phyloP scores from a whole-genome alignment of 2,888 invertebrate species.

The Glaucopsyche alexis region DNA sequence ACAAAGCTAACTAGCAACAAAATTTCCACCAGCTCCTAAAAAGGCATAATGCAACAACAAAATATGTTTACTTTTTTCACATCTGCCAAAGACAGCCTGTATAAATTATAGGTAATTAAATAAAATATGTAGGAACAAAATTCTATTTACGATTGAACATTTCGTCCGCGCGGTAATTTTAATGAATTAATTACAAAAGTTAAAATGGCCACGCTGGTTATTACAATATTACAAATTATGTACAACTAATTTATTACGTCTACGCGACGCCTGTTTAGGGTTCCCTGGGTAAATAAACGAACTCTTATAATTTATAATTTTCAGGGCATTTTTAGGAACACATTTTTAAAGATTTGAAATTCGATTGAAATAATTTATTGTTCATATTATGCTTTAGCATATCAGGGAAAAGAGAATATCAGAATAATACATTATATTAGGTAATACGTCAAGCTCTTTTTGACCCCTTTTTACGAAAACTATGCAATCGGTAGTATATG shows the following conservation, averaged over 20 bases:
- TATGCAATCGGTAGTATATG: no score
- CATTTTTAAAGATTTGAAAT: not conserved
- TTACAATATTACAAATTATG: constrained; percentile 27
- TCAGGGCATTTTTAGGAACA: not conserved
- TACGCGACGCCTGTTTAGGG: constrained; percentile 1
- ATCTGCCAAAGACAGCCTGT: not conserved
- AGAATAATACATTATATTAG: no score
- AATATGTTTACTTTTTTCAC: not conserved
- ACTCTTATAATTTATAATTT: not conserved
- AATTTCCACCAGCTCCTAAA: no score
- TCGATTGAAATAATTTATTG: no score
- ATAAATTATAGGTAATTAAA: constrained; percentile 3
- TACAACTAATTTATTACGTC: constrained; percentile 23
- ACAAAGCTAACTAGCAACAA: no score
- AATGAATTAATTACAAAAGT: constrained; percentile 29
- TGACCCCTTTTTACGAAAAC: no score
- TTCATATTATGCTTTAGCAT: no score
- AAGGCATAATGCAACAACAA: no score
- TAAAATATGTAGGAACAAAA: constrained; percentile 30
- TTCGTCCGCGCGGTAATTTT: constrained; percentile 24
- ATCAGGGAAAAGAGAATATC: no score
- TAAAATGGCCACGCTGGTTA: constrained; percentile 24
- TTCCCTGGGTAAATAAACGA: not conserved
- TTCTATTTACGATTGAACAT: constrained; percentile 20
- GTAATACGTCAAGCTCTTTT: no score